phyloP scores from a whole-genome alignment of 2,888 invertebrate genomes.

The Ennomos fuscantarius region DNA sequence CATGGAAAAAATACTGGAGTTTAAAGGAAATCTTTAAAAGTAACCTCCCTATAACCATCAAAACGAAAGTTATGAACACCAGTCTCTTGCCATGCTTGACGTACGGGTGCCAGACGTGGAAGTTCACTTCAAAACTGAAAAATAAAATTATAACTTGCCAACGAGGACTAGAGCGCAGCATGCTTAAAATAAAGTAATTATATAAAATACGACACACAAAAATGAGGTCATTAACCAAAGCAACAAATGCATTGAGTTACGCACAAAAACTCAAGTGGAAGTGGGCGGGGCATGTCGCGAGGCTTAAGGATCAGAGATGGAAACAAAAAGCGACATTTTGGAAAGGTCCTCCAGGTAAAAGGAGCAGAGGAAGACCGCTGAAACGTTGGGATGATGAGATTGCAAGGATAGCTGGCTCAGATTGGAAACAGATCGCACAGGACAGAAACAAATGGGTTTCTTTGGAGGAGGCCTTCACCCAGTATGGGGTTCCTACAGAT shows the following conservation, averaged over 20 bases:
- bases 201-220: slow-evolving; percentile 7
- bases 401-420: too few species aligned
- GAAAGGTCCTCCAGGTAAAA: too few species aligned
- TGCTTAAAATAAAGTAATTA: slow-evolving; percentile 1
- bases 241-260: slow-evolving; percentile 7
- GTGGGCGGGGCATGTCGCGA: slow-evolving; percentile 6
- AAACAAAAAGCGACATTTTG: too few species aligned
- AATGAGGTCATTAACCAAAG: slow-evolving; percentile 7
- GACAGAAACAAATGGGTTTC: too few species aligned
- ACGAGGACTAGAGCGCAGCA: background rate
- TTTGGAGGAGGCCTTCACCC: too few species aligned
- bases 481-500: too few species aligned
- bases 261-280: slow-evolving; percentile 1
- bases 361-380: too few species aligned
- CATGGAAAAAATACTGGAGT: slow-evolving; percentile 31
- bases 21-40: slow-evolving; percentile 27
- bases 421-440: too few species aligned
- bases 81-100: slow-evolving; percentile 8
- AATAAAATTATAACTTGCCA: background rate
- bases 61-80: slow-evolving; percentile 14
- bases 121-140: background rate
- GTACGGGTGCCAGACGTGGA: slow-evolving; percentile 2
- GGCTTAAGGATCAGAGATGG: slow-evolving; percentile 6
- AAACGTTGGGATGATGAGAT: too few species aligned
- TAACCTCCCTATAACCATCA: slow-evolving; percentile 18